phyloP scores from a whole-genome alignment of 2,113 vertebrate species.

The Sceloporus undulatus region DNA sequence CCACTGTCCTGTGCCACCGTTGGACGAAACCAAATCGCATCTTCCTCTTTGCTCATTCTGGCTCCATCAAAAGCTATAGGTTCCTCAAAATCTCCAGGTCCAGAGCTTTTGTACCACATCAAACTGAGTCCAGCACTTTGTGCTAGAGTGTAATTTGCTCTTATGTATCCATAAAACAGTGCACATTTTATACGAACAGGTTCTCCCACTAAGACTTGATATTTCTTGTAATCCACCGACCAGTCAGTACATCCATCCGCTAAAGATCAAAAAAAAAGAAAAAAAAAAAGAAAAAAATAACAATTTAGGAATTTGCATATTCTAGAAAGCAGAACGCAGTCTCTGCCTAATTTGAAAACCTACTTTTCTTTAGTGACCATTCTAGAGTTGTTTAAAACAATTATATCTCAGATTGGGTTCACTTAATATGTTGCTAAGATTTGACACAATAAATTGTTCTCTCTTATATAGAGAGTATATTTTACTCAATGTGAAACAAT shows the following conservation, averaged over 20 bases:
- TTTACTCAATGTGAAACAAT: not conserved
- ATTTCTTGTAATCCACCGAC: slow-evolving; percentile 99
- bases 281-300: slow-evolving; percentile 46
- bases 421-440: slow-evolving; percentile 14
- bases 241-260: slow-evolving; percentile 98
- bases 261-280: slow-evolving; percentile 72
- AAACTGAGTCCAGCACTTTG: slow-evolving; percentile 97
- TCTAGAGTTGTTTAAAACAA: not conserved
- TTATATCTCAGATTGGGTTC: no score
- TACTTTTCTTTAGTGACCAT: slow-evolving; percentile 14
- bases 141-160: slow-evolving; percentile 96
- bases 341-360: not conserved
- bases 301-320: slow-evolving; percentile 32
- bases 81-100: slow-evolving; percentile 97
- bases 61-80: slow-evolving; percentile 97
- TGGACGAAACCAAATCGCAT: slow-evolving; percentile 98
- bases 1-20: slow-evolving; percentile 94
- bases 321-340: not conserved
- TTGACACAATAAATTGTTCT: slow-evolving; percentile 1
- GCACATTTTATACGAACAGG: slow-evolving; percentile 98
- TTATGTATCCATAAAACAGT: slow-evolving; percentile 98
- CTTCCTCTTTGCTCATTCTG: slow-evolving; percentile 99
- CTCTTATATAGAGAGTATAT: fast-evolving
- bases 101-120: slow-evolving; percentile 99
- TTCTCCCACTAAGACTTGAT: slow-evolving; percentile 96